Conservation (phyloP, 2,888 invertebrate genomes). For the Cepaea hortensis region DNA sequence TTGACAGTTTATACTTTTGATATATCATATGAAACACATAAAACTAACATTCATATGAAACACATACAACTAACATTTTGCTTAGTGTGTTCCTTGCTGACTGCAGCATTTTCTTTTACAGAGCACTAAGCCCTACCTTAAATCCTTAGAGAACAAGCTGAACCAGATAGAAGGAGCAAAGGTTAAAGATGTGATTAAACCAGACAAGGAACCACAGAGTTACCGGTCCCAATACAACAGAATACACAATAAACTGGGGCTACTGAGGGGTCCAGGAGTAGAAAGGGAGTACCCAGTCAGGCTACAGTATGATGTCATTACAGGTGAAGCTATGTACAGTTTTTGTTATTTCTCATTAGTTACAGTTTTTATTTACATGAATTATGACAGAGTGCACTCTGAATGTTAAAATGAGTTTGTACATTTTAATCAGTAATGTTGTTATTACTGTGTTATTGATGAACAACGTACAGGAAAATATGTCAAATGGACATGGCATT, state of each 20-base stretch:
- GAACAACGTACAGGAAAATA: too few species aligned
- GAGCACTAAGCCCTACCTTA: slow-evolving; percentile 67
- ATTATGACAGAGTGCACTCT: too few species aligned
- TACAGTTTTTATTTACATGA: too few species aligned
- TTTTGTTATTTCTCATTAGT: neutral
- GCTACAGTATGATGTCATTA: slow-evolving; percentile 70
- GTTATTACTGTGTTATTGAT: too few species aligned
- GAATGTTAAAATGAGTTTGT: too few species aligned
- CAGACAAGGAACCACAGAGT: slow-evolving; percentile 55
- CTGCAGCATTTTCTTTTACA: slow-evolving; percentile 53
- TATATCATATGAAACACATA: neutral
- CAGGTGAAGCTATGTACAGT: slow-evolving; percentile 62
- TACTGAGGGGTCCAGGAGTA: slow-evolving; percentile 69
- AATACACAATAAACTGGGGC: slow-evolving; percentile 71
- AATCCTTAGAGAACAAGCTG: slow-evolving; percentile 66
- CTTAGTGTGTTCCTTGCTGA: neutral
- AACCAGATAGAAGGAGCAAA: slow-evolving; percentile 68
- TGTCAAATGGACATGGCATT: too few species aligned
- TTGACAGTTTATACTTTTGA: too few species aligned
- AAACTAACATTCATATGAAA: neutral
- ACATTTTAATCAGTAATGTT: too few species aligned
- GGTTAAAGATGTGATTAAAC: slow-evolving; percentile 61
- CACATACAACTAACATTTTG: neutral
- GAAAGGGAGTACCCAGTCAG: slow-evolving; percentile 63
- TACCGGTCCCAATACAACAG: slow-evolving; percentile 73